Conservation (phyloP, 2,888 invertebrate species). For the Stegana nigrithorax region DNA sequence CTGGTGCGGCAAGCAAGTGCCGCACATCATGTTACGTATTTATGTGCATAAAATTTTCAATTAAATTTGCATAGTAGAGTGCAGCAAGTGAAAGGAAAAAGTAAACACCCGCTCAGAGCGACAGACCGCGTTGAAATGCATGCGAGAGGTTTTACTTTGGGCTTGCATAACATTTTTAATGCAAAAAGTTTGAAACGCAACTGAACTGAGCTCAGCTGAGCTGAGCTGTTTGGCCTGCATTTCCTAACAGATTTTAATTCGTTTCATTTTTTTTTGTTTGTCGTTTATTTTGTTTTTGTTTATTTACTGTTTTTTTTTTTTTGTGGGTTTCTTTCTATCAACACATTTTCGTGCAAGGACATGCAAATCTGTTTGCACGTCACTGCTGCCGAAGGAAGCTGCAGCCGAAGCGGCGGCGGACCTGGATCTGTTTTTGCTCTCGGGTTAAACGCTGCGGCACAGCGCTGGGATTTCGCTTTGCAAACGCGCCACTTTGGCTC, state of each 20-base stretch:
- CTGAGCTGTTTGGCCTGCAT: conserved; percentile 43
- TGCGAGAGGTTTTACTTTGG: neutral
- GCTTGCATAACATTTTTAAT: conserved; percentile 42
- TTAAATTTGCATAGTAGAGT: conserved; percentile 43
- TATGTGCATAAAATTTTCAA: conserved; percentile 53
- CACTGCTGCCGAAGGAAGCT: conserved; percentile 27
- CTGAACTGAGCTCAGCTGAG: conserved; percentile 10
- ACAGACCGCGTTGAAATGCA: too few species aligned
- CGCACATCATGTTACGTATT: neutral
- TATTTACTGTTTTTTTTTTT: neutral
- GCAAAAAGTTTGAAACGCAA: conserved; percentile 53
- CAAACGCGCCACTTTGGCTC: conserved; percentile 38
- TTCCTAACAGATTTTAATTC: too few species aligned
- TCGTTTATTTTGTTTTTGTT: neutral
- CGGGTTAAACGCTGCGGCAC: conserved; percentile 31
- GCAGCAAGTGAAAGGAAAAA: conserved; percentile 1
- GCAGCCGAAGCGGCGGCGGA: conserved; percentile 13
- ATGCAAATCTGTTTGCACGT: conserved; percentile 33
- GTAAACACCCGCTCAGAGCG: neutral
- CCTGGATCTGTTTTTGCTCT: too few species aligned
- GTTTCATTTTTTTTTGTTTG: neutral
- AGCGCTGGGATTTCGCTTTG: conserved; percentile 29
- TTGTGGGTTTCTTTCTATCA: conserved; percentile 14
- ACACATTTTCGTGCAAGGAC: conserved; percentile 15
- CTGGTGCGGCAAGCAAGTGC: too few species aligned